Conservation (phyloP, 1,140 invertebrate species). For the Laupala kohalensis region DNA sequence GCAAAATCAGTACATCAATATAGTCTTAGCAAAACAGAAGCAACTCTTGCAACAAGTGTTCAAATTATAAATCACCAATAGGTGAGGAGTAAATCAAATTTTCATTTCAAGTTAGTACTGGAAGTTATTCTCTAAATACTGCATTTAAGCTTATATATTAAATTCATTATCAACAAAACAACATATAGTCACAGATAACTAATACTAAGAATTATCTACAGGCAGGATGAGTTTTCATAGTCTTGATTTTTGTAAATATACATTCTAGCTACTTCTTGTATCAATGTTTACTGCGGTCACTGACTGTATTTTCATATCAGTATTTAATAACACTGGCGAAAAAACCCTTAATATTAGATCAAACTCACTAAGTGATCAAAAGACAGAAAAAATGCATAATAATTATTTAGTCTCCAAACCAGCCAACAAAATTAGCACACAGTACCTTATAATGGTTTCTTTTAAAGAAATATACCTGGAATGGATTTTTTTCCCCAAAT, state of each 20-base stretch:
- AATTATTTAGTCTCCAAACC: not conserved
- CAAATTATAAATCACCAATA: no score
- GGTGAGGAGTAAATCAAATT: no score
- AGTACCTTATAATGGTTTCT: not conserved
- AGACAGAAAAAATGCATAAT: not conserved
- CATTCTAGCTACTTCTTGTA: not conserved
- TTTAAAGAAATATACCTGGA: not conserved
- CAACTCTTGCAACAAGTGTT: no score
- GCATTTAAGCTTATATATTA: no score
- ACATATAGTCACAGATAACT: not conserved
- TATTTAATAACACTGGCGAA: not conserved
- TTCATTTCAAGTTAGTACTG: no score
- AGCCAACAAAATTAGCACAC: not conserved
- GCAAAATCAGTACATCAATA: no score
- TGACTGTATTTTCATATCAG: not conserved
- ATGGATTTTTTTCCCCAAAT: not conserved
- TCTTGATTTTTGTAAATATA: not conserved
- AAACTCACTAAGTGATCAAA: not conserved
- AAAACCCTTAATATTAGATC: not conserved
- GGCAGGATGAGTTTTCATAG: not conserved
- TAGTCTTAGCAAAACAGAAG: no score
- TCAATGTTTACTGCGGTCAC: not conserved
- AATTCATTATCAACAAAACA: not conserved
- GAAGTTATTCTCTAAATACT: no score
- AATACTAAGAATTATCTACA: not conserved